These are phyloP conservation scores for Nanorana parkeri DNA, from an alignment of 2,113 vertebrate species.

Conservation along the genomic window DNA sequence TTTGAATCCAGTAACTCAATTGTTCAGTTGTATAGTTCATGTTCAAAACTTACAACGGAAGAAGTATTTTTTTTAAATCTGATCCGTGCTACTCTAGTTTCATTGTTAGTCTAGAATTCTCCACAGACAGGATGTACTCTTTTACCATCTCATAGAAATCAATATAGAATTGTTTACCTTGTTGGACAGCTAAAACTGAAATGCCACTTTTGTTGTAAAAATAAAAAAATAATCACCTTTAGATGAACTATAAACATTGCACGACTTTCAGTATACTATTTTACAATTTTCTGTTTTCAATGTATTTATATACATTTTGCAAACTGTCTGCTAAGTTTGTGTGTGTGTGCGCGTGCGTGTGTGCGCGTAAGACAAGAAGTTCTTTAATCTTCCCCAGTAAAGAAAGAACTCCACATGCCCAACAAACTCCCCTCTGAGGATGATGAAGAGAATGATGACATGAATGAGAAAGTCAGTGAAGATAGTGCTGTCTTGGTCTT, in stretches of 20 bases:
- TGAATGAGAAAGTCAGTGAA: too few relatives aligned
- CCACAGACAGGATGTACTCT: neutral
- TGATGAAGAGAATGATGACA: too few relatives aligned
- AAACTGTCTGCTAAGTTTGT: too few relatives aligned
- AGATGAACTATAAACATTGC: neutral
- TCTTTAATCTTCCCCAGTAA: too few relatives aligned
- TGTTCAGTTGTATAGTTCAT: slow-evolving; percentile 3
- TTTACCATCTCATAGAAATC: slow-evolving; percentile 2
- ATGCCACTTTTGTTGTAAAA: neutral
- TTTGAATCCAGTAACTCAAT: neutral
- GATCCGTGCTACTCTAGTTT: slow-evolving; percentile 20
- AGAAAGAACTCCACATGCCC: too few relatives aligned
- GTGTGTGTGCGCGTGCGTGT: too few relatives aligned
- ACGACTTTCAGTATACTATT: neutral
- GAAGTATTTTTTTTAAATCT: neutral
- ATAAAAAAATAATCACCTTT: too few relatives aligned
- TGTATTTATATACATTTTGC: too few relatives aligned
- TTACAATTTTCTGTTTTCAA: neutral
- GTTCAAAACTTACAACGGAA: neutral
- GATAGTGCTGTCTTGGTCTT: too few relatives aligned
- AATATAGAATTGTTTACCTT: slow-evolving; percentile 13
- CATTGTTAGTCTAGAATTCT: slow-evolving; percentile 15
- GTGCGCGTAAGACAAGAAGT: too few relatives aligned
- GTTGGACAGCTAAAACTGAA: neutral
- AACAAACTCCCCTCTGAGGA: too few relatives aligned